Evolutionary conservation across 2,797 vertebrate genomes (phyloP).

Genomic region (Paguma larvata): DNA sequence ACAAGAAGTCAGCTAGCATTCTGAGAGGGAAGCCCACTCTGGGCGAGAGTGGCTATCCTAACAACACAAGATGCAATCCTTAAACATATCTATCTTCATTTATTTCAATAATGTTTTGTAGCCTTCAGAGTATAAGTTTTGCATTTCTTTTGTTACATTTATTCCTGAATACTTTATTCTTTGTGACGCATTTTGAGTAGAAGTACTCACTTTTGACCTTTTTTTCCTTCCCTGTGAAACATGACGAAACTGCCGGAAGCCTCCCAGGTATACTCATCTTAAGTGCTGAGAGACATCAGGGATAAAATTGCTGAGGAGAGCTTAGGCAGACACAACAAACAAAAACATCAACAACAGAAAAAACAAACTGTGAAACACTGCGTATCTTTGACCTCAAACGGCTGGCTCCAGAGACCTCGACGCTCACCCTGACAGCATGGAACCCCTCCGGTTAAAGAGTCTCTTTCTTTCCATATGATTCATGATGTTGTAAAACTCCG

Average conservation of each 20-base stretch:
- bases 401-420: not conserved
- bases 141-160: not conserved
- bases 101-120: not conserved
- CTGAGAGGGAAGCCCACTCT: not conserved
- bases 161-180: not conserved
- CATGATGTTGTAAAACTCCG: not conserved
- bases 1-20: not conserved
- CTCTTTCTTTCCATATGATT: not conserved
- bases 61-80: not conserved
- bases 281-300: not conserved
- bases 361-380: not conserved
- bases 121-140: not conserved
- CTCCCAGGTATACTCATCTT: not conserved
- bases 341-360: not conserved
- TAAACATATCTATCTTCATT: not conserved
- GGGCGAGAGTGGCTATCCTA: not conserved
- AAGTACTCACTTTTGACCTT: not conserved
- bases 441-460: not conserved
- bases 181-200: not conserved
- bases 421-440: not conserved
- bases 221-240: not conserved
- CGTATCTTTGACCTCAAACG: not conserved
- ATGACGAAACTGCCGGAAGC: not conserved
- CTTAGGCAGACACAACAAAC: not conserved
- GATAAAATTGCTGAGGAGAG: not conserved